phyloP scores from a whole-genome alignment of 2,888 invertebrate species.

The Cantharis flavilabris region DNA sequence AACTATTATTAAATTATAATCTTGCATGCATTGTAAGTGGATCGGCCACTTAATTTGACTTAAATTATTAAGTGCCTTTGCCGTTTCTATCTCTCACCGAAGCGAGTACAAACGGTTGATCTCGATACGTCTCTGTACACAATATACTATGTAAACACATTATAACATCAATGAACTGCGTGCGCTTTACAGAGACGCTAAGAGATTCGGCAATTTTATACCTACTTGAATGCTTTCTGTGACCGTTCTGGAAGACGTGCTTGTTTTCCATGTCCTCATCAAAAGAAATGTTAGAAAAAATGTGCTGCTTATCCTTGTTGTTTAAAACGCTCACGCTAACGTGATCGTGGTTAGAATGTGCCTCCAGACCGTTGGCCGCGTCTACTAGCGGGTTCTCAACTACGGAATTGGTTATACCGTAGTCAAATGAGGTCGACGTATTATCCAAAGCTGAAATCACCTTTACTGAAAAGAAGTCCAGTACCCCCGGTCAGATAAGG shows the following conservation, averaged over 20 bases:
- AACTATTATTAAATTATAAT: conserved; percentile 31
- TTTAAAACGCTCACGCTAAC: conserved; percentile 53
- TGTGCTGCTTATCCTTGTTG: conserved; percentile 48
- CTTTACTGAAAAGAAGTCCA: conserved; percentile 62
- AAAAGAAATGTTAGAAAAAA: conserved; percentile 48
- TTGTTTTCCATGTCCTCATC: conserved; percentile 49
- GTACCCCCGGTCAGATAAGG: conserved; percentile 37
- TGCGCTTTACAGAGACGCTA: conserved; percentile 8
- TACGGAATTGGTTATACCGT: conserved; percentile 60
- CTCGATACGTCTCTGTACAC: conserved; percentile 33
- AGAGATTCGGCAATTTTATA: conserved; percentile 37
- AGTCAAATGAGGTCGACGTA: conserved; percentile 60
- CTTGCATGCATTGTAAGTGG: conserved; percentile 35
- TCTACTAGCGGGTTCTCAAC: conserved; percentile 65
- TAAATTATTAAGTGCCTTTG: conserved; percentile 33
- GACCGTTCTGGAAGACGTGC: conserved; percentile 42
- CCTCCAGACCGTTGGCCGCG: conserved; percentile 59
- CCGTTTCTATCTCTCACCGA: conserved; percentile 29
- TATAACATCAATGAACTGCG: not conserved
- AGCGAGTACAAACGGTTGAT: conserved; percentile 33
- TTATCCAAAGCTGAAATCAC: conserved; percentile 65
- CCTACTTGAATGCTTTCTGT: conserved; percentile 54
- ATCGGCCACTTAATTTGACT: conserved; percentile 26
- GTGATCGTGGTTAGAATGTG: conserved; percentile 57
- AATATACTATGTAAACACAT: not conserved